Evolutionary conservation across 2,113 vertebrate genomes (phyloP).

Genomic region (Dromaius novaehollandiae): DNA sequence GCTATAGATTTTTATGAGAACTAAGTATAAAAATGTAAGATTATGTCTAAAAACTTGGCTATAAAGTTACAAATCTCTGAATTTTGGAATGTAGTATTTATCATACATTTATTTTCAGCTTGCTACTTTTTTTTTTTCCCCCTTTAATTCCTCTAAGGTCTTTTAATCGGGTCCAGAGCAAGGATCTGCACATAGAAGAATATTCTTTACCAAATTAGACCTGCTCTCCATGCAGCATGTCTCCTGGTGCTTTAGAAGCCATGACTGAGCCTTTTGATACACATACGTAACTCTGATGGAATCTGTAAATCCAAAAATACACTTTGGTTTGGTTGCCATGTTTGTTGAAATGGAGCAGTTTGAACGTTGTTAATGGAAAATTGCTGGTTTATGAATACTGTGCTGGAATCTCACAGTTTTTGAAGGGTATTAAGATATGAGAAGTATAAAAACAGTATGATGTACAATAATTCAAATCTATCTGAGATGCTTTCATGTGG

Average conservation of each 20-base stretch:
- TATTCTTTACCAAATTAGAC: rapidly evolving
- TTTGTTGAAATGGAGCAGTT: not conserved
- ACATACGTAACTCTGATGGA: not conserved
- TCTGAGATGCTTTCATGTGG: not conserved
- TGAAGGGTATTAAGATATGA: not conserved
- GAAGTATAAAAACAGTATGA: not conserved
- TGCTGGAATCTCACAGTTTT: not conserved
- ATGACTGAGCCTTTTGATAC: rapidly evolving
- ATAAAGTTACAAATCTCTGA: not conserved
- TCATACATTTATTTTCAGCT: not conserved
- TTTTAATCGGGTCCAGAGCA: not conserved
- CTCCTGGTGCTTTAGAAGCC: not conserved
- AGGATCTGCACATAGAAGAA: not conserved
- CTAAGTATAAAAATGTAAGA: not conserved
- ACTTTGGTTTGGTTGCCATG: not conserved
- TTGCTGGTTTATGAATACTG: not conserved
- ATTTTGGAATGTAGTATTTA: not conserved
- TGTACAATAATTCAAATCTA: not conserved
- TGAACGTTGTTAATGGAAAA: not conserved
- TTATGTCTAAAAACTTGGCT: not conserved
- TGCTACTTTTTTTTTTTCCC: not conserved
- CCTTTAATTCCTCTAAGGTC: not conserved
- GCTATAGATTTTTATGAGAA: not conserved
- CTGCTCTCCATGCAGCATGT: rapidly evolving
- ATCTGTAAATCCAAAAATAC: not conserved